phyloP scores from a whole-genome alignment of 2,888 invertebrate species.

The Dusona sp. region DNA sequence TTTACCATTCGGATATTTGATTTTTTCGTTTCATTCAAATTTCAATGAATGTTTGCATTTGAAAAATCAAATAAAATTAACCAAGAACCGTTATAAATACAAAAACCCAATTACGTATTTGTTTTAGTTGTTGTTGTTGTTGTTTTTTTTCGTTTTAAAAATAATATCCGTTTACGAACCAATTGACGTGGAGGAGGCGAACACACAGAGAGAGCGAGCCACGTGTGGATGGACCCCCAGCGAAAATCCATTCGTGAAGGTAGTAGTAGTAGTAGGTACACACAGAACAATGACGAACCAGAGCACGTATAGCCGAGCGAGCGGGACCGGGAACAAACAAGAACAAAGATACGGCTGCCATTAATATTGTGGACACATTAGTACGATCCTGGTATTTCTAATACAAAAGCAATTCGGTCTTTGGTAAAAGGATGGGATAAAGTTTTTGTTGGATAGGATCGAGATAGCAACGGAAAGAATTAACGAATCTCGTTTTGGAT shows the following conservation, averaged over 20 bases:
- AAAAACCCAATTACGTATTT: constrained; percentile 72
- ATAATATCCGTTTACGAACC: constrained; percentile 84
- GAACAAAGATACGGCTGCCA: constrained; percentile 85
- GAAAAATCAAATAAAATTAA: constrained; percentile 55
- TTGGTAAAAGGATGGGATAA: constrained; percentile 40
- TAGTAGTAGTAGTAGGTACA: constrained; percentile 84
- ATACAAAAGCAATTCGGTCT: constrained; percentile 75
- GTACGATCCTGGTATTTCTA: constrained; percentile 83
- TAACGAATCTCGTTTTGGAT: constrained; percentile 41
- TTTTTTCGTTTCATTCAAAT: constrained; percentile 6
- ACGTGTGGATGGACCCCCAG: constrained; percentile 85
- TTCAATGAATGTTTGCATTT: constrained; percentile 31
- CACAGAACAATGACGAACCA: constrained; percentile 85
- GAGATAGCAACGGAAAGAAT: constrained; percentile 25
- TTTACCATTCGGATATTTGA: neutral
- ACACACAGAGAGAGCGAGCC: constrained; percentile 84
- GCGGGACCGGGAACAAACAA: constrained; percentile 85
- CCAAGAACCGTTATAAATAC: constrained; percentile 72
- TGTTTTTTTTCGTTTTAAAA: constrained; percentile 62
- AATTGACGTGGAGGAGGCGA: constrained; percentile 84
- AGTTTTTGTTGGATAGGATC: constrained; percentile 29
- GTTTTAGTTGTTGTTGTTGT: constrained; percentile 43
- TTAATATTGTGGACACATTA: constrained; percentile 85
- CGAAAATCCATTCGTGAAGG: constrained; percentile 85
- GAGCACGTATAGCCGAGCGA: constrained; percentile 85